Conservation (phyloP, 2,888 invertebrate genomes). For the Andrena bucephala region DNA sequence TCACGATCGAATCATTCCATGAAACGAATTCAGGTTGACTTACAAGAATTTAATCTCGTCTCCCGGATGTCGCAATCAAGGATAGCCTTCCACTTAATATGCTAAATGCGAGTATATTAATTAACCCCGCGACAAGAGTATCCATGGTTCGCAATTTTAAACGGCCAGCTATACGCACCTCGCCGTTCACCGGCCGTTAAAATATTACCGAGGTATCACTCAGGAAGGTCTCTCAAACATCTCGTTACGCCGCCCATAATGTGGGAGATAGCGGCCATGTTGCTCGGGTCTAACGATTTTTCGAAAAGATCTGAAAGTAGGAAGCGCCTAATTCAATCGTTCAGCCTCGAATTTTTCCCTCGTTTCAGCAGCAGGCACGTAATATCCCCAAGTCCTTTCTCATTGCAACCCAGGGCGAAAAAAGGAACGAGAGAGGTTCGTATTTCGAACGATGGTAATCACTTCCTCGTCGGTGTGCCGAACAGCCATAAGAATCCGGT, state of each 20-base stretch:
- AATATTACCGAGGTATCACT: constrained; percentile 33
- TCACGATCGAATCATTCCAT: neutral
- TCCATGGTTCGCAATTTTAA: constrained; percentile 5
- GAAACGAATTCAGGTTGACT: constrained; percentile 3
- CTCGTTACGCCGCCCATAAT: constrained; percentile 37
- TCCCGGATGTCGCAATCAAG: constrained; percentile 18
- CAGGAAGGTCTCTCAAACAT: constrained; percentile 39
- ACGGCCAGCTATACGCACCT: neutral
- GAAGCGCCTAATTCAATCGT: constrained; percentile 60
- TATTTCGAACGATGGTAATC: constrained; percentile 76
- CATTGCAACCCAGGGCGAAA: constrained; percentile 63
- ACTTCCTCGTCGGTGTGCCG: constrained; percentile 78
- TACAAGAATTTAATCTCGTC: constrained; percentile 17
- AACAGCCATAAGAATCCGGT: constrained; percentile 73
- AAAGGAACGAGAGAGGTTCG: constrained; percentile 61
- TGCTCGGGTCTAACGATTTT: constrained; percentile 47
- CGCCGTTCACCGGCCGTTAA: constrained; percentile 41
- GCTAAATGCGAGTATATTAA: constrained; percentile 26
- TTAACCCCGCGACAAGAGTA: constrained; percentile 29
- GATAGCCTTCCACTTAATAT: constrained; percentile 13
- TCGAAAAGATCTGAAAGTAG: constrained; percentile 65
- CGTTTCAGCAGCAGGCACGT: constrained; percentile 45
- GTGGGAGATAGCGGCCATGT: neutral
- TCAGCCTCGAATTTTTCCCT: constrained; percentile 58
- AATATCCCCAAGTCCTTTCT: constrained; percentile 62